phyloP scores from a whole-genome alignment of 2,888 invertebrate genomes.

The Trypoxylon attenuatum region DNA sequence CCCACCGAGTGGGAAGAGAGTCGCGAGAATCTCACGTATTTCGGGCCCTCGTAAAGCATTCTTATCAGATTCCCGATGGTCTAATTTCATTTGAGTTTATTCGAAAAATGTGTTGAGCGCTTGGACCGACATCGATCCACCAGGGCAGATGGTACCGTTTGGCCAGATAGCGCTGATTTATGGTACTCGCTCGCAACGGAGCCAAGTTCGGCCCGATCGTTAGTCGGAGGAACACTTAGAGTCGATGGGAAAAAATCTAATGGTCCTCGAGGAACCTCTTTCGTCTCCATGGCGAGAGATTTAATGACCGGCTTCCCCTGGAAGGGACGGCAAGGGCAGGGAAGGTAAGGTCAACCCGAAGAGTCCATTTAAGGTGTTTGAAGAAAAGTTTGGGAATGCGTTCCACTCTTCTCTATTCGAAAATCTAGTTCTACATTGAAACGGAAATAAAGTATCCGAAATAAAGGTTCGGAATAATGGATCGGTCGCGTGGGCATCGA shows the following conservation, averaged over 20 bases:
- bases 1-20: constrained; percentile 15
- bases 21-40: constrained; percentile 2
- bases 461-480: too few species aligned
- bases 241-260: constrained; percentile 33
- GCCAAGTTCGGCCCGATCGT: constrained; percentile 44
- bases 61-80: constrained; percentile 52
- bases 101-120: constrained; percentile 43
- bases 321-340: too few species aligned
- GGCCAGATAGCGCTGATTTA: constrained; percentile 69
- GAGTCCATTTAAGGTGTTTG: not conserved
- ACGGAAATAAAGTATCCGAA: too few species aligned
- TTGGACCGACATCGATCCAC: constrained; percentile 39
- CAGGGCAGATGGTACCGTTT: constrained; percentile 61
- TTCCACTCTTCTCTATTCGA: too few species aligned
- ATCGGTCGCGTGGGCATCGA: too few species aligned
- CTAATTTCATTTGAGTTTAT: constrained; percentile 67
- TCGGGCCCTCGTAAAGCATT: constrained; percentile 36
- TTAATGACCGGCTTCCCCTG: constrained; percentile 1
- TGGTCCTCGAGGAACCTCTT: constrained; percentile 29
- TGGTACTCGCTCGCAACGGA: constrained; percentile 51
- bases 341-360: too few species aligned
- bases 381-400: too few species aligned
- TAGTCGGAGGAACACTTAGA: constrained; percentile 22
- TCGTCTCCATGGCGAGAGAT: constrained; percentile 13
- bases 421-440: too few species aligned